Evolutionary conservation across 2,888 invertebrate genomes (phyloP), one percentile per base, ranked within the genome.

Genomic region (Tholera decimalis): DNA sequence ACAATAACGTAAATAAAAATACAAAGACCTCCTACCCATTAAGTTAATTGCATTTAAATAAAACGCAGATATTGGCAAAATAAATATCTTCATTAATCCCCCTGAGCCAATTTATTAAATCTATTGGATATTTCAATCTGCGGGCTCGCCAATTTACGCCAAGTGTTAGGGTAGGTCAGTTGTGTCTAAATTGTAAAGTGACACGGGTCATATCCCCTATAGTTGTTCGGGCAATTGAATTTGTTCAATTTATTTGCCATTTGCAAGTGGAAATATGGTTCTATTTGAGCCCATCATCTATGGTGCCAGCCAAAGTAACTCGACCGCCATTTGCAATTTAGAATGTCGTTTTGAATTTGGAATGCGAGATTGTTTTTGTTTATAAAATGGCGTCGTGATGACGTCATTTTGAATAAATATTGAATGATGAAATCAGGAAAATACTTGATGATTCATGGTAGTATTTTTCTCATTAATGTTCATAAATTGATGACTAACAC

Each of bases 221-320:
- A 35, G 53, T 47, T 37, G 62, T 75, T 24, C 24, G 43, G 59
- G 22, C 64, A 67, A 63, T 75, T 70, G 53, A 75, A 69, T 75
- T 77, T 65, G 59, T 30, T 39, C 71, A 73, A 81, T 81, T 77
- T 73, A 77, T 73, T 71, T 69, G 46, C 59, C 59, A 56, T 73
- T 69, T 59, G 44, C 7, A 41, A 20, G 18, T 57, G 26, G 22
- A 69, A 47, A 44, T 57, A 41, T 35, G 15, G 30, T 22, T 30
- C 13, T 51, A 58, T 74, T 58, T 50, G 18, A 28, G 3, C 18
- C 26, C 15, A 30, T 22, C 15, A 30, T 22, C 7, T 51, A 15
- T 5, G 44, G 5, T 28, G 33, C 18, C 46, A 9, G 37, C 18
- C 51, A 22, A 15, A 41, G 44, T 50, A 28, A 44, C 22, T 28